Percentiles rank a stretch among this genome's conserved stretches.
Evolutionary conservation across 2,888 invertebrate species (phyloP).

Genomic region (Minunthozetes semirufus): DNA sequence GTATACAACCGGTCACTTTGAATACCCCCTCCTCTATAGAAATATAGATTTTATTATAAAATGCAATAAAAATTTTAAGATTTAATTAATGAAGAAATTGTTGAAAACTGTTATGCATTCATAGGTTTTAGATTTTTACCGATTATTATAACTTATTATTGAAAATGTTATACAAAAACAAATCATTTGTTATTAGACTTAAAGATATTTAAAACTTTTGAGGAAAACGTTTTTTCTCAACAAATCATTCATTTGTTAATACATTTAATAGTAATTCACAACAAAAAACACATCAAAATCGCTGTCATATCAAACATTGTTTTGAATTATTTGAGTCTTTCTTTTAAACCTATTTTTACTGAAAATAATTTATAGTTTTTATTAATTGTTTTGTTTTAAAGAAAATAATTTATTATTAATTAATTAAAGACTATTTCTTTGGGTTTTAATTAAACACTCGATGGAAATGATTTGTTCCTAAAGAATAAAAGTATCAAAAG

Average conservation of each 20-base stretch:
- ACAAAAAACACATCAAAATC: not conserved
- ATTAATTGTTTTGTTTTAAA: not conserved
- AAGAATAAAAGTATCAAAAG: not conserved
- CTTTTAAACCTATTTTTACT: not conserved
- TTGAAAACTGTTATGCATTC: not conserved
- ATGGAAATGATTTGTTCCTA: not conserved
- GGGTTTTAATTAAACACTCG: not conserved
- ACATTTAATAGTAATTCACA: not conserved
- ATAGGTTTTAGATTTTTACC: not conserved
- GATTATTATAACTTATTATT: not conserved
- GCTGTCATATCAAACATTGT: not conserved
- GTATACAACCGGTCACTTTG: conserved; percentile 10
- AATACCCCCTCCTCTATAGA: conserved; percentile 22
- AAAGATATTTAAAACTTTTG: not conserved
- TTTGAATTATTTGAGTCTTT: not conserved
- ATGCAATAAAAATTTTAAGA: not conserved
- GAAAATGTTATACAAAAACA: not conserved
- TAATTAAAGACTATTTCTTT: not conserved
- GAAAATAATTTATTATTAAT: not conserved
- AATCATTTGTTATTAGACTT: not conserved
- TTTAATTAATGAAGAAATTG: not conserved
- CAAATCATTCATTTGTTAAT: conserved; percentile 1
- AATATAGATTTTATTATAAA: not conserved
- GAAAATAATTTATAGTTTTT: not conserved
- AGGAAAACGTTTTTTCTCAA: not conserved